Conservation (phyloP, 2,888 invertebrate species). For the Odontocerum albicorne region DNA sequence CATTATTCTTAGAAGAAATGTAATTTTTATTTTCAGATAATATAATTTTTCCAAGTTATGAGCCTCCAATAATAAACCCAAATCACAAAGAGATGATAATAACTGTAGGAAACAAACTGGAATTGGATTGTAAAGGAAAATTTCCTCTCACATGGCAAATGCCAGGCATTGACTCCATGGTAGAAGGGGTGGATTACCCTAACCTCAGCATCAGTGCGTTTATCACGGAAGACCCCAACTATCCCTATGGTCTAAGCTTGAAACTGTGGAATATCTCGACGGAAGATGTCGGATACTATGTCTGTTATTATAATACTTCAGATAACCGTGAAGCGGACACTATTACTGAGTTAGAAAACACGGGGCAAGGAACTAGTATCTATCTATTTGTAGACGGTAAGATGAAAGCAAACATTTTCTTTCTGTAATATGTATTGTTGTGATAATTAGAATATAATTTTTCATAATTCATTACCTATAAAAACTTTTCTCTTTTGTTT, state of each 20-base stretch:
- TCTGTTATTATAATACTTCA: slow-evolving; percentile 51
- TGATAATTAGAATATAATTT: no score
- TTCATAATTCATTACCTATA: no score
- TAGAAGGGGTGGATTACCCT: no score
- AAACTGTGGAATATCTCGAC: slow-evolving; percentile 50
- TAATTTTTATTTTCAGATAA: slow-evolving; percentile 19
- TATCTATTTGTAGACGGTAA: slow-evolving; percentile 60
- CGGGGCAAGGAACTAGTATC: slow-evolving; percentile 46
- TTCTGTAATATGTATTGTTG: no score
- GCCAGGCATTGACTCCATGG: slow-evolving; percentile 22
- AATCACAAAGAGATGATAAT: slow-evolving; percentile 43
- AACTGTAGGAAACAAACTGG: slow-evolving; percentile 43
- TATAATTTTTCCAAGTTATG: slow-evolving; percentile 29
- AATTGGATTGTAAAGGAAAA: slow-evolving; percentile 50
- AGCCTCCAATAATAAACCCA: slow-evolving; percentile 45
- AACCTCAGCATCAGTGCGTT: slow-evolving; percentile 19
- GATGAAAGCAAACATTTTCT: slow-evolving; percentile 21
- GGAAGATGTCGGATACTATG: slow-evolving; percentile 58
- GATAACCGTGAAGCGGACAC: slow-evolving; percentile 38
- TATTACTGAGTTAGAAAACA: slow-evolving; percentile 42
- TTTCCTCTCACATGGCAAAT: slow-evolving; percentile 48
- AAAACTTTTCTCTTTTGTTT: no score
- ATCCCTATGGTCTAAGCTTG: slow-evolving; percentile 51
- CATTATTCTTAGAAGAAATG: no score
- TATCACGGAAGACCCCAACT: slow-evolving; percentile 39